These are phyloP conservation scores for Geopemphigus sp. DNA, from an alignment of 1,140 invertebrate genomes.

Conservation along the genomic window DNA sequence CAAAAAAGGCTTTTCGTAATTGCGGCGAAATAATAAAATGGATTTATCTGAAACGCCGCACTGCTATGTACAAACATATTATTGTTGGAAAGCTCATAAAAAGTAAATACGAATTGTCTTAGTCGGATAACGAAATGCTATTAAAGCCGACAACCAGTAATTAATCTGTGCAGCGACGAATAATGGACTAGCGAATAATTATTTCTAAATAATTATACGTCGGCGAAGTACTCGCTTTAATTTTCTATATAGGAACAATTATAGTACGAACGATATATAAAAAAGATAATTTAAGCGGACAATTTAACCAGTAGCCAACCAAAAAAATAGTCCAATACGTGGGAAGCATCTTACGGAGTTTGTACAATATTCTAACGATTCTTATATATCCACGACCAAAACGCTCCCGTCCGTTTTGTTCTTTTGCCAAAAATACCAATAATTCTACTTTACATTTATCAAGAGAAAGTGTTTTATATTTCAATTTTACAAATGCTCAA, in stretches of 20 bases:
- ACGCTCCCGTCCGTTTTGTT: not conserved
- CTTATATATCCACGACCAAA: not conserved
- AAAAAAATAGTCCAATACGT: conserved; percentile 13
- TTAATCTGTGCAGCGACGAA: no score
- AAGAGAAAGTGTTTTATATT: not conserved
- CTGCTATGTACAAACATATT: no score
- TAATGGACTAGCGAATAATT: no score
- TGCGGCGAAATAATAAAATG: no score
- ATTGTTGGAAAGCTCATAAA: no score
- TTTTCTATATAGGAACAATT: not conserved
- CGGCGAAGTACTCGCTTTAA: not conserved
- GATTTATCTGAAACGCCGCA: no score
- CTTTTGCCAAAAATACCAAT: not conserved
- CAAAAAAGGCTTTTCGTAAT: no score
- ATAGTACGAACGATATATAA: not conserved
- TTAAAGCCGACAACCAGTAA: no score
- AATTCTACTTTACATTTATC: not conserved
- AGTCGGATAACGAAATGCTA: no score
- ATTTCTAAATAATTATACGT: not conserved
- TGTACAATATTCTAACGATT: not conserved
- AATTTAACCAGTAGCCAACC: not conserved
- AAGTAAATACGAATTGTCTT: no score
- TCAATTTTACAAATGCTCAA: not conserved
- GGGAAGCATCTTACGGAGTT: not conserved
- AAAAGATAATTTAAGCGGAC: no score